These are phyloP conservation scores for Rhinoraja longicauda DNA, from an alignment of 2,797 vertebrate genomes.

Conservation along the genomic window DNA sequence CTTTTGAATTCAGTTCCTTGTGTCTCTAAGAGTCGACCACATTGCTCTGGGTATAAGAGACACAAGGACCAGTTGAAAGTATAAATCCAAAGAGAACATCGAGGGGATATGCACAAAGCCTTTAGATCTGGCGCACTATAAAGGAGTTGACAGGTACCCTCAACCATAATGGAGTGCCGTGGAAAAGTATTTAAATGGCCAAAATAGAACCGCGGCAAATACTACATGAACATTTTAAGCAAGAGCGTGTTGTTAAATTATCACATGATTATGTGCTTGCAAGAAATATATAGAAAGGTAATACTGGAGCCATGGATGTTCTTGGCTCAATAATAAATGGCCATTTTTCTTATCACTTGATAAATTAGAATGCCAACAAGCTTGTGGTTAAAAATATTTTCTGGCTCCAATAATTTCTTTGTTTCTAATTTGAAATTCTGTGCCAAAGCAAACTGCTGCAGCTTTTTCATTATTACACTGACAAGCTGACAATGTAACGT, in stretches of 20 bases:
- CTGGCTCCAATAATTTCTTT: slow-evolving; percentile 35
- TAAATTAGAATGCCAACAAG: slow-evolving; percentile 39
- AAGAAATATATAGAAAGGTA: slow-evolving; percentile 19
- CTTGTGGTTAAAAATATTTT: slow-evolving; percentile 37
- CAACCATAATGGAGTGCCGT: neutral
- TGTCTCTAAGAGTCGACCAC: no score
- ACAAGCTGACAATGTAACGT: slow-evolving; percentile 35
- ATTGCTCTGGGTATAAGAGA: no score
- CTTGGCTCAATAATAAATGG: neutral
- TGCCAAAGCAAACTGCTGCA: slow-evolving; percentile 19
- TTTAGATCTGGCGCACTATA: neutral
- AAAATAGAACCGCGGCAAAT: neutral
- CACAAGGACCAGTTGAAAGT: neutral
- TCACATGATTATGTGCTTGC: neutral
- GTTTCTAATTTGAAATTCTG: slow-evolving; percentile 37
- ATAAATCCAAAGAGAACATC: neutral
- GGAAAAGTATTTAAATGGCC: slow-evolving; percentile 3
- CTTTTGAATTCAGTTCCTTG: neutral
- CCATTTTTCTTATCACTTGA: slow-evolving; percentile 38
- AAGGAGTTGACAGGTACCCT: slow-evolving; percentile 8
- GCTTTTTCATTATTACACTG: slow-evolving; percentile 37
- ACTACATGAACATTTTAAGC: neutral
- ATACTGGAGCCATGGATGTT: neutral
- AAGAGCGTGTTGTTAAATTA: neutral
- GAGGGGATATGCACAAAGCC: neutral